These are phyloP conservation scores for Synchiropus splendidus DNA, from an alignment of 2,113 vertebrate genomes.

Conservation along the genomic window DNA sequence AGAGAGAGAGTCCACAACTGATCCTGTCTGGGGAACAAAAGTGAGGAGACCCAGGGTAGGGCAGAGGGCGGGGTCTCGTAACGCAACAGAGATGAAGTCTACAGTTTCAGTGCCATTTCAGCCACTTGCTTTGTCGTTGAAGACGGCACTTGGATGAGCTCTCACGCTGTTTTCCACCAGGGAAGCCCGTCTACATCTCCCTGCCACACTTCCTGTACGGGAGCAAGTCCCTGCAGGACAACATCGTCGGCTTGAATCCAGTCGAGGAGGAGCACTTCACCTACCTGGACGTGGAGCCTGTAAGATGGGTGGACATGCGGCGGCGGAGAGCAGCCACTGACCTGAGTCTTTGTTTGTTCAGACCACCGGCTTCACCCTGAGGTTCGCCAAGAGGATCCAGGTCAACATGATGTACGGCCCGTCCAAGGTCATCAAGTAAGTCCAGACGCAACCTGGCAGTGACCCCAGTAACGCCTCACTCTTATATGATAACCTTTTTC, in stretches of 20 bases:
- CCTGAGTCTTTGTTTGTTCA: slow-evolving; percentile 42
- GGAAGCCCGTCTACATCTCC: slow-evolving; percentile 75
- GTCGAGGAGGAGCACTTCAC: slow-evolving; percentile 72
- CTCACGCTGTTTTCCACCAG: slow-evolving; percentile 51
- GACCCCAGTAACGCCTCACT: too few species aligned
- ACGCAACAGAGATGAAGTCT: too few species aligned
- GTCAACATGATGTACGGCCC: slow-evolving; percentile 80
- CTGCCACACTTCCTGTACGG: slow-evolving; percentile 87
- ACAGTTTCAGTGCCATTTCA: too few species aligned
- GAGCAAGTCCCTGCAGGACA: slow-evolving; percentile 52
- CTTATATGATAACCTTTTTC: too few species aligned
- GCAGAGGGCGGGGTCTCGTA: too few species aligned
- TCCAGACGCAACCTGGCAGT: too few species aligned
- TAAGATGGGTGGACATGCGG: slow-evolving; percentile 50
- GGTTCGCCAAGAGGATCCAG: slow-evolving; percentile 86
- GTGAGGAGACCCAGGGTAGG: too few species aligned
- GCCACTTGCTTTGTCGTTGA: too few species aligned
- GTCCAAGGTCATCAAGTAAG: slow-evolving; percentile 72
- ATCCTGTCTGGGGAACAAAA: too few species aligned
- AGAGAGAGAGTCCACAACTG: too few species aligned
- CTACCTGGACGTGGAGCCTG: slow-evolving; percentile 85
- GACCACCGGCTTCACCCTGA: slow-evolving; percentile 87
- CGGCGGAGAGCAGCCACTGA: neutral
- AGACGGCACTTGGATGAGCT: too few species aligned
- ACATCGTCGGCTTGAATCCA: slow-evolving; percentile 67